phyloP scores from a whole-genome alignment of 1,140 invertebrate genomes.

The Cotesia glomerata region DNA sequence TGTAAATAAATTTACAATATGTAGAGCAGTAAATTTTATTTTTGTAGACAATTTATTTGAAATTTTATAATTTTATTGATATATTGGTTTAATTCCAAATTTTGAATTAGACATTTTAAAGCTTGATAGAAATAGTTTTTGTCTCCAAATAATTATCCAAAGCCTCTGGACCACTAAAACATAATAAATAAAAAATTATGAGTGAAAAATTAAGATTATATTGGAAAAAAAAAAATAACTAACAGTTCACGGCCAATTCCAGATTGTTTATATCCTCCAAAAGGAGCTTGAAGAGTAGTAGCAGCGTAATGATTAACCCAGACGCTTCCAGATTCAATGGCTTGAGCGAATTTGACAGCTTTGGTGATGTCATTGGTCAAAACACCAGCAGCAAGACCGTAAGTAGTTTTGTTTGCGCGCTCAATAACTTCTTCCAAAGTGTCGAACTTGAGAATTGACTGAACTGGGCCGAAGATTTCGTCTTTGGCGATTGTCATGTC shows the following conservation, averaged over 20 bases:
- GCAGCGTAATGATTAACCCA: conserved; percentile 80
- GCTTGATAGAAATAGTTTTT: conserved; percentile 73
- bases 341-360: conserved; percentile 76
- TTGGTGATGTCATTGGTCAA: conserved; percentile 85
- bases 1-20: too few species aligned
- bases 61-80: background rate
- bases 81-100: too few species aligned
- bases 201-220: background rate
- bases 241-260: conserved; percentile 79
- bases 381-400: conserved; percentile 86
- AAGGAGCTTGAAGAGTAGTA: conserved; percentile 73
- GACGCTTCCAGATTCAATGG: conserved; percentile 74
- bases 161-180: conserved; percentile 73
- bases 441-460: conserved; percentile 77
- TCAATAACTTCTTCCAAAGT: conserved; percentile 86
- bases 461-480: conserved; percentile 80
- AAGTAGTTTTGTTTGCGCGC: conserved; percentile 83
- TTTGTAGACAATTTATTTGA: too few species aligned
- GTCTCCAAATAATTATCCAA: conserved; percentile 75
- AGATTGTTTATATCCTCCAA: conserved; percentile 83
- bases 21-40: too few species aligned
- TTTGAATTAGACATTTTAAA: background rate
- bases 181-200: conserved; percentile 23
- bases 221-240: conserved; percentile 38
- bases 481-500: conserved; percentile 82